Evolutionary conservation across 2,797 vertebrate species (phyloP).

Genomic region (Melanogrammus aeglefinus): DNA sequence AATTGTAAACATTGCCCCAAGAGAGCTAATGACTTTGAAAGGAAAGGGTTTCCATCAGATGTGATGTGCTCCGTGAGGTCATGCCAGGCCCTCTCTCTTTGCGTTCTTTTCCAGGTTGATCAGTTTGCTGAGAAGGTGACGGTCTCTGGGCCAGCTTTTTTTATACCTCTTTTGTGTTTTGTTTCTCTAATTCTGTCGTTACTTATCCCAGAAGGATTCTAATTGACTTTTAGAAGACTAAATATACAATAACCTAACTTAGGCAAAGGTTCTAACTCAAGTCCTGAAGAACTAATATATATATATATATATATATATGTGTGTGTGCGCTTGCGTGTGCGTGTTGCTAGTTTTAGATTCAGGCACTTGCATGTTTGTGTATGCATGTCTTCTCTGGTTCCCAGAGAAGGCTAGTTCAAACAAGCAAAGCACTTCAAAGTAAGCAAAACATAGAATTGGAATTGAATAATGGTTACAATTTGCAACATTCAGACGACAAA

Average conservation of each 20-base stretch:
- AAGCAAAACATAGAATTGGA: not conserved
- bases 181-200: constrained; percentile 61
- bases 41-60: not conserved
- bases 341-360: constrained; percentile 54
- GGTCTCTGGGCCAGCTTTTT: constrained; percentile 77
- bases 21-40: not conserved
- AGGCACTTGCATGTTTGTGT: not conserved
- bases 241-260: constrained; percentile 44
- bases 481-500: not conserved
- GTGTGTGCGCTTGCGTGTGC: constrained; percentile 39
- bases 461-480: not conserved
- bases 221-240: constrained; percentile 67
- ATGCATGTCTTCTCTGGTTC: not conserved
- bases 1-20: not conserved
- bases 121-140: constrained; percentile 83
- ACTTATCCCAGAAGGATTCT: constrained; percentile 69
- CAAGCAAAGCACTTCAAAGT: not conserved
- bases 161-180: constrained; percentile 57
- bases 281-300: constrained; percentile 40
- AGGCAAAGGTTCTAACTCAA: constrained; percentile 31
- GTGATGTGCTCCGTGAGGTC: constrained; percentile 54
- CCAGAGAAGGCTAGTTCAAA: not conserved
- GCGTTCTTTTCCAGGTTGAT: constrained; percentile 87
- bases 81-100: constrained; percentile 61
- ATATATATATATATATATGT: constrained; percentile 32